These are phyloP conservation scores for Pantala flavescens DNA, from an alignment of 1,140 invertebrate species.

Conservation along the genomic window DNA sequence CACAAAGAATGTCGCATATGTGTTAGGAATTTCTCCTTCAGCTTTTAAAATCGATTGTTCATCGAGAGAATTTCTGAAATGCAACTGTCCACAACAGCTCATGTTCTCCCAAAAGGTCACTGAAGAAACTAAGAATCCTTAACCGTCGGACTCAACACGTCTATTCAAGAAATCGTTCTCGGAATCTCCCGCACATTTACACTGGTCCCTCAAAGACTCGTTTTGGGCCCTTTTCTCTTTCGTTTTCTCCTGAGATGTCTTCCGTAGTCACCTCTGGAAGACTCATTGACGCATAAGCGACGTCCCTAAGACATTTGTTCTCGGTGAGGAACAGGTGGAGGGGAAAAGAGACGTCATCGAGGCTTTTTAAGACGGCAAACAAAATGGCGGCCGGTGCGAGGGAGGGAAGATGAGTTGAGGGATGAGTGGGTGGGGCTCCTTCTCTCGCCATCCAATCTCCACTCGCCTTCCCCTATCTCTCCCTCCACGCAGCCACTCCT, in stretches of 20 bases:
- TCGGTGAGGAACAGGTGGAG: not conserved
- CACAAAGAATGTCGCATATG: too few species aligned
- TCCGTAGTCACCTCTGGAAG: not conserved
- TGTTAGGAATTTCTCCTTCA: too few species aligned
- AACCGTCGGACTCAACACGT: too few species aligned
- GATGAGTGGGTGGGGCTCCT: not conserved
- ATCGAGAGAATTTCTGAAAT: too few species aligned
- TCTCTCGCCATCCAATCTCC: not conserved
- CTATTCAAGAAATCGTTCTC: too few species aligned
- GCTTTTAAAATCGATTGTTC: too few species aligned
- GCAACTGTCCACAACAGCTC: too few species aligned
- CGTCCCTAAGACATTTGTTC: not conserved
- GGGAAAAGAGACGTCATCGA: not conserved
- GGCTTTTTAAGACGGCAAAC: not conserved
- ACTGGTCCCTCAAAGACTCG: not conserved
- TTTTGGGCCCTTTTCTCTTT: not conserved
- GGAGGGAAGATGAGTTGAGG: not conserved
- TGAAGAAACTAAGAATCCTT: too few species aligned
- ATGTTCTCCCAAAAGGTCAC: too few species aligned
- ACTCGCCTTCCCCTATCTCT: not conserved
- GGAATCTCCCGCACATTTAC: too few species aligned
- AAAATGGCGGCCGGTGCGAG: not conserved
- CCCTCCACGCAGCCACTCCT: not conserved
- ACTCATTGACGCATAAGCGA: not conserved
- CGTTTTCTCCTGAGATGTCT: not conserved